Evolutionary conservation across 2,888 invertebrate genomes (phyloP).

Genomic region (Diploptera punctata): DNA sequence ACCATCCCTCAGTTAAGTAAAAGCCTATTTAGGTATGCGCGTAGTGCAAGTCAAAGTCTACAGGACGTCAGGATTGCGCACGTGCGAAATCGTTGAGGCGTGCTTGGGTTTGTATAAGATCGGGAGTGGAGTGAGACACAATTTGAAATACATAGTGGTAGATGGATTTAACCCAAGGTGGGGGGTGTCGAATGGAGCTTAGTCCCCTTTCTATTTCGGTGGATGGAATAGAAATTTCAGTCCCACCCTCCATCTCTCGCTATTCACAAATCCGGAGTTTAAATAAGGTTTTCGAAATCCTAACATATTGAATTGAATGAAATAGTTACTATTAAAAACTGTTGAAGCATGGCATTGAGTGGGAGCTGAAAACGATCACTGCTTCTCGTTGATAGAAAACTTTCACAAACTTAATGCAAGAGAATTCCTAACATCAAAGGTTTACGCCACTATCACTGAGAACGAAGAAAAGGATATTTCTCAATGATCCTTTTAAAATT

Average conservation of each 20-base stretch:
- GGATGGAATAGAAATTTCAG: constrained; percentile 11
- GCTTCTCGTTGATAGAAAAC: not conserved
- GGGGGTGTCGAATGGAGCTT: not conserved
- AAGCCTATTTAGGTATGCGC: constrained; percentile 6
- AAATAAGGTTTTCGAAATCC: constrained; percentile 7
- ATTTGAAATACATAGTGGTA: constrained; percentile 1
- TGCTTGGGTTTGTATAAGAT: constrained; percentile 14
- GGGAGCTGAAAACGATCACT: not conserved
- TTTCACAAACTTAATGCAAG: no score
- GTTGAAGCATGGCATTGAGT: constrained; percentile 15
- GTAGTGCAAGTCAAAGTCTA: not conserved
- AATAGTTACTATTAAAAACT: constrained; percentile 14
- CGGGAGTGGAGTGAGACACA: not conserved
- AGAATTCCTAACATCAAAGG: no score
- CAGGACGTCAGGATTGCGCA: constrained; percentile 4
- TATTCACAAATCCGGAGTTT: not conserved
- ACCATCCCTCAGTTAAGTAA: constrained; percentile 1
- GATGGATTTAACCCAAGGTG: constrained; percentile 18
- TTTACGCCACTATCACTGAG: no score
- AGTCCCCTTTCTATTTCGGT: constrained; percentile 2
- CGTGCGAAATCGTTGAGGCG: constrained; percentile 8
- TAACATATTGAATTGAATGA: not conserved
- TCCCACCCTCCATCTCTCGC: not conserved
- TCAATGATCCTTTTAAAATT: no score
- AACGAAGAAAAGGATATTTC: no score